These are phyloP conservation scores for Papilio polyxenes DNA, from an alignment of 1,140 invertebrate genomes.

Conservation along the genomic window DNA sequence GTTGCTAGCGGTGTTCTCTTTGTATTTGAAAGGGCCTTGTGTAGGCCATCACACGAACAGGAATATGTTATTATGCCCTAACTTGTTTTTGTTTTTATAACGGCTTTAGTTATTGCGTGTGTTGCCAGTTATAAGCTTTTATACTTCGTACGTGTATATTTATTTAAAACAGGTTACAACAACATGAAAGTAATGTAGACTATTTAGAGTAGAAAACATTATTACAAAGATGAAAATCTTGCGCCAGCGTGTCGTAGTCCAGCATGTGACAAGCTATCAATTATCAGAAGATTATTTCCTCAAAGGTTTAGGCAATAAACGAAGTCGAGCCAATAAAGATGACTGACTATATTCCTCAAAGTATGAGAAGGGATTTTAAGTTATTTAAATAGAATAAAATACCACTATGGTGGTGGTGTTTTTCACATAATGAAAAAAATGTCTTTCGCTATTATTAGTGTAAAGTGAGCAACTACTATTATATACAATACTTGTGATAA, in stretches of 20 bases:
- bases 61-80: not conserved
- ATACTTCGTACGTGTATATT: not conserved
- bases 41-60: not conserved
- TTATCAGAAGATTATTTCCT: not conserved
- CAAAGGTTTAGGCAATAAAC: not conserved
- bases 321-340: not conserved
- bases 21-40: not conserved
- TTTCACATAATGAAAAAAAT: not conserved
- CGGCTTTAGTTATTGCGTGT: not conserved
- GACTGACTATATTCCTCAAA: not conserved
- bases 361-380: not conserved
- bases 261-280: not conserved
- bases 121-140: not conserved
- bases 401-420: not conserved
- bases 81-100: conserved; percentile 6
- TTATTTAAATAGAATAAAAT: not conserved
- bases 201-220: not conserved
- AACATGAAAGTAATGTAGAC: not conserved
- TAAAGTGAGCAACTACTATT: not conserved
- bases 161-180: not conserved
- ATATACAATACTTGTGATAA: not conserved
- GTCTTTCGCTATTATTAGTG: not conserved
- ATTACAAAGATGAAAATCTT: not conserved
- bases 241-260: not conserved
- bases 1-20: not conserved